Evolutionary conservation across 1,140 invertebrate species (phyloP), one percentile per base, ranked within the genome.

Genomic region (Aphaenogaster floridana): DNA sequence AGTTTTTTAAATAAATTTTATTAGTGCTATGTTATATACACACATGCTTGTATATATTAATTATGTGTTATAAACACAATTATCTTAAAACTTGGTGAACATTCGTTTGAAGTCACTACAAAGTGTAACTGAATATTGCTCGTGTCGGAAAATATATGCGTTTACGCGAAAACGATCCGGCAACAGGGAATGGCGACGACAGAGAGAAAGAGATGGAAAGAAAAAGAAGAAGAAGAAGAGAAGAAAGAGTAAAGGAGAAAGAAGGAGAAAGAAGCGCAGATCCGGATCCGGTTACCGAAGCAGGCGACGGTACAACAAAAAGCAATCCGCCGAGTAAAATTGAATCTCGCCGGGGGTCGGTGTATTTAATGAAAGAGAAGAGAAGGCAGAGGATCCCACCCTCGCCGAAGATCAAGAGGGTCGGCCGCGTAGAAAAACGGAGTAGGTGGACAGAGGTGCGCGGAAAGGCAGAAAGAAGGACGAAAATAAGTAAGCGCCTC

Each of bases 281-380:
- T 93, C 90, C 86, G 89, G 90, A 94, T 94, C 92, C 92, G 84
- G 93, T 94, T 95, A 94, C 94, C 91, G 66, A 69, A 64, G 50
- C 68, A 77, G 81, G 86, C 85, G 88, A 88, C 78, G 91, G 88
- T 92, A 93, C 93, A 94, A 89, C 92, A 93, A 94, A 95, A 95
- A 95, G 94, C 93, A 95, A 95, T 95, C 90, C 94, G 91, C 91
- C 92, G 91, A 89, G 91, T 88, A 93, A 95, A 95, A 95, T 95
- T 95, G 93, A 94, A 95, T 95, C 93, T 94, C 92, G 91, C 92
- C 91, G 87, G 90, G 86, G 88, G 86, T 88, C 74, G 86, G 74
- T 89, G 89, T 91, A 94, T 95, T 94, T 94, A 95, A 94, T 94
- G 93, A 93, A 94, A 94, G 91, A 91, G 91, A 93, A 89, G 86